Percentiles rank a stretch among this genome's conserved stretches.
These are phyloP conservation scores for Cancer borealis DNA, from an alignment of 2,888 invertebrate species.

Conservation along the genomic window DNA sequence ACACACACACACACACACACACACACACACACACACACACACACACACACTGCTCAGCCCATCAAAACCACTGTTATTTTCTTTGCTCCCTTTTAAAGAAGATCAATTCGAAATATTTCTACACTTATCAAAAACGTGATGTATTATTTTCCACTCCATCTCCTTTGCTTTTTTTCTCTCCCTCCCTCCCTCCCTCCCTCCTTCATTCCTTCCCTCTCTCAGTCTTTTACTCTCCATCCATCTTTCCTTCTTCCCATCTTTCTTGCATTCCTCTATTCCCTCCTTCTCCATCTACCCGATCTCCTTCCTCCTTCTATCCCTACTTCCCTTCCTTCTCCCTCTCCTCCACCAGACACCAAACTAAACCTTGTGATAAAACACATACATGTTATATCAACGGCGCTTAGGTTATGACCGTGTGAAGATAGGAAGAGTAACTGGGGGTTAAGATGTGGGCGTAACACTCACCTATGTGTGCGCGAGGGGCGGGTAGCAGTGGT, in stretches of 20 bases:
- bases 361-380: background rate
- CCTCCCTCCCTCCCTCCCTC: background rate
- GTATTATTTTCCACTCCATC: background rate
- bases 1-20: conserved; percentile 27
- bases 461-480: background rate
- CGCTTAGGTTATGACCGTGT: background rate
- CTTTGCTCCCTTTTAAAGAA: background rate
- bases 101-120: background rate
- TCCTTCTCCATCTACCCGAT: background rate
- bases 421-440: background rate
- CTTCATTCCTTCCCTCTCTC: background rate
- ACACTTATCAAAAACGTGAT: background rate
- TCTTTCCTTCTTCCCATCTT: background rate
- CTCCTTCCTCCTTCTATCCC: background rate
- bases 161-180: too few relatives aligned
- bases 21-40: conserved; percentile 35
- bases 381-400: background rate
- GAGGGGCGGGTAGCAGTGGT: background rate
- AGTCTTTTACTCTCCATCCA: too few relatives aligned
- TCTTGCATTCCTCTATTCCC: background rate
- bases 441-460: background rate
- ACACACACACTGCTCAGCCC: background rate
- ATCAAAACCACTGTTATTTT: background rate
- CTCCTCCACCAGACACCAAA: background rate
- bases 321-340: background rate